These are phyloP conservation scores for Phrynocephalus forsythii DNA, from an alignment of 2,797 vertebrate species.

Conservation along the genomic window DNA sequence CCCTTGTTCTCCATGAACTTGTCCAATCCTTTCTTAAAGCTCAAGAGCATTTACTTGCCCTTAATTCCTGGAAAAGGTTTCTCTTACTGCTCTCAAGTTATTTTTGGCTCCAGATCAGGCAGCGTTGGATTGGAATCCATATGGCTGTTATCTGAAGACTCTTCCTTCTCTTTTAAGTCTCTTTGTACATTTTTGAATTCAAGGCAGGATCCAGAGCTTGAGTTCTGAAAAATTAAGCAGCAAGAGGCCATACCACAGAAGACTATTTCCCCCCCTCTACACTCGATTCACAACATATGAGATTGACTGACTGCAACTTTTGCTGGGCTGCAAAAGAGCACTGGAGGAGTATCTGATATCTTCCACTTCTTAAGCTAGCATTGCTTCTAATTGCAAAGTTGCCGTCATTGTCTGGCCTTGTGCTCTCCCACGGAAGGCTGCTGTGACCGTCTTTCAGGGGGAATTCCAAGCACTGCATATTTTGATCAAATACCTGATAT, in stretches of 20 bases:
- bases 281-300: background rate
- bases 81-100: constrained; percentile 14
- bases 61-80: background rate
- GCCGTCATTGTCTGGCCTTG: no score
- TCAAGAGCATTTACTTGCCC: background rate
- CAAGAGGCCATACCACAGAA: background rate
- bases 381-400: no score
- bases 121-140: background rate
- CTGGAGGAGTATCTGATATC: no score
- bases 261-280: background rate
- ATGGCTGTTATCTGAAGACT: background rate
- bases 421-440: no score
- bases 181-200: constrained; percentile 1
- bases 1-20: no score
- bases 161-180: background rate
- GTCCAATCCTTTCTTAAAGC: no score
- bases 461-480: no score
- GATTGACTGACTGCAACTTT: background rate
- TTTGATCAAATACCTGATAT: no score
- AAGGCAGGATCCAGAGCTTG: background rate
- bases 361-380: no score
- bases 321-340: no score
- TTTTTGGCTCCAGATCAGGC: constrained; percentile 11
- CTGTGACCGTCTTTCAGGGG: no score
- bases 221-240: constrained; percentile 4